Evolutionary conservation across 2,113 vertebrate genomes (phyloP).

Genomic region (Calidris pugnax): DNA sequence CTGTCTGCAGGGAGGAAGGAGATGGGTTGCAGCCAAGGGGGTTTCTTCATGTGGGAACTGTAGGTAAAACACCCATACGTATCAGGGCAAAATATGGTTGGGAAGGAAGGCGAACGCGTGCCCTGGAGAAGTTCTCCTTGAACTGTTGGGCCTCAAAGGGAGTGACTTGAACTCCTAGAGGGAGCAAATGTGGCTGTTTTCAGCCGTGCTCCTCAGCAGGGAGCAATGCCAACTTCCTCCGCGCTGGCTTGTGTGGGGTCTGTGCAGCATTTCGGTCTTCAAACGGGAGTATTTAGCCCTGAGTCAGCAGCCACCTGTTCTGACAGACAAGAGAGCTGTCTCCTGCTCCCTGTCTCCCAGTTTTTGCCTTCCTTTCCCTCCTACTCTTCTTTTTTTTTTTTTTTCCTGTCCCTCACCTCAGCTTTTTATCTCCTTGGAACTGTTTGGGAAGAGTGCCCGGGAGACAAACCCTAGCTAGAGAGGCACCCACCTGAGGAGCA

Average conservation of each 20-base stretch:
- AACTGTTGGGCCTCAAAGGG: background rate
- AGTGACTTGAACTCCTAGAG: background rate
- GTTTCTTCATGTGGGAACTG: background rate
- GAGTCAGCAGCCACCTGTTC: background rate
- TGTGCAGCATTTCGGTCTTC: rapidly evolving
- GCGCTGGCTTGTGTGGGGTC: rapidly evolving
- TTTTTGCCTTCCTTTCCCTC: background rate
- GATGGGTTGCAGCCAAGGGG: background rate
- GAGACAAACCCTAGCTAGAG: background rate
- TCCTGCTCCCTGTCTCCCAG: background rate
- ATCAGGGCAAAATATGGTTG: background rate
- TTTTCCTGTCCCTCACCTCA: background rate
- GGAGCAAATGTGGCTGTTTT: background rate
- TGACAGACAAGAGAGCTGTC: background rate
- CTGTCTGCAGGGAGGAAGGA: background rate
- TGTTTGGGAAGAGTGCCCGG: background rate
- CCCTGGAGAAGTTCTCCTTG: background rate
- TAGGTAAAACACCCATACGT: background rate
- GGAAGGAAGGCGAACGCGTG: background rate
- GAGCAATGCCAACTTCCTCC: background rate
- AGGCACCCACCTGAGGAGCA: background rate
- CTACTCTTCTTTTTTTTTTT: background rate
- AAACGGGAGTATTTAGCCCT: background rate
- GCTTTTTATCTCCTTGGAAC: background rate
- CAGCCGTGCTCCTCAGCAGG: background rate